Percentiles rank a stretch among this genome's conserved stretches.
phyloP scores from a whole-genome alignment of 2,113 vertebrate genomes.

The Thunnus thynnus region DNA sequence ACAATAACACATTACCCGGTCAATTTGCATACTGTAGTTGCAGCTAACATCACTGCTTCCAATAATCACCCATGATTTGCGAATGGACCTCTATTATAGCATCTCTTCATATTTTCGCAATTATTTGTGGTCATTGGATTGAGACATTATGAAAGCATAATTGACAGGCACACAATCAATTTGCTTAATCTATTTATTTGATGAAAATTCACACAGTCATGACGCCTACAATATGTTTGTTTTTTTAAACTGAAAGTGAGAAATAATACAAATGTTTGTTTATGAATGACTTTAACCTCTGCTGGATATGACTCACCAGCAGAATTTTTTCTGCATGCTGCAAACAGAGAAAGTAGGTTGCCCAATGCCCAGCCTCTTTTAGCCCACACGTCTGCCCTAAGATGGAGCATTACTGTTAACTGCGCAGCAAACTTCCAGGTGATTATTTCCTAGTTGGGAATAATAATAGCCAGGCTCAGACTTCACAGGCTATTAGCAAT shows the following conservation, averaged over 20 bases:
- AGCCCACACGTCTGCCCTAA: conserved; percentile 9
- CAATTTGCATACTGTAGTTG: conserved; percentile 49
- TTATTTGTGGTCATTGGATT: conserved; percentile 9
- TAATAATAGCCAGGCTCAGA: conserved; percentile 22
- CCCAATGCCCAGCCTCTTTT: conserved; percentile 17
- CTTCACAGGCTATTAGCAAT: conserved; percentile 36
- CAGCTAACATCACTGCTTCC: conserved; percentile 28
- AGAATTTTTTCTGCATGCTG: conserved; percentile 10
- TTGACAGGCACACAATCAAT: conserved; percentile 15
- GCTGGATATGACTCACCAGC: not conserved
- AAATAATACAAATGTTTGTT: conserved; percentile 18
- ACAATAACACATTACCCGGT: conserved; percentile 56
- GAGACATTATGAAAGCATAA: conserved; percentile 22
- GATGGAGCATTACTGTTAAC: conserved; percentile 34
- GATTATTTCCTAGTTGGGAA: conserved; percentile 33
- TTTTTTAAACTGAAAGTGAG: not conserved
- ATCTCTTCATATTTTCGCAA: conserved; percentile 20
- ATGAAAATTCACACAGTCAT: conserved; percentile 8
- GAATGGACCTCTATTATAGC: conserved; percentile 40
- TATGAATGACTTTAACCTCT: conserved; percentile 7
- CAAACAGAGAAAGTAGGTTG: conserved; percentile 24
- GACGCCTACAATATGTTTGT: not conserved
- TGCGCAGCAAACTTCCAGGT: conserved; percentile 24
- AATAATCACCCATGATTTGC: conserved; percentile 45
- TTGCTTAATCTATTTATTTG: conserved; percentile 9